A percentile compares a stretch with the other conserved stretches of the same genome.
Conservation (phyloP, 2,797 vertebrate genomes). For the Monodelphis domestica region DNA sequence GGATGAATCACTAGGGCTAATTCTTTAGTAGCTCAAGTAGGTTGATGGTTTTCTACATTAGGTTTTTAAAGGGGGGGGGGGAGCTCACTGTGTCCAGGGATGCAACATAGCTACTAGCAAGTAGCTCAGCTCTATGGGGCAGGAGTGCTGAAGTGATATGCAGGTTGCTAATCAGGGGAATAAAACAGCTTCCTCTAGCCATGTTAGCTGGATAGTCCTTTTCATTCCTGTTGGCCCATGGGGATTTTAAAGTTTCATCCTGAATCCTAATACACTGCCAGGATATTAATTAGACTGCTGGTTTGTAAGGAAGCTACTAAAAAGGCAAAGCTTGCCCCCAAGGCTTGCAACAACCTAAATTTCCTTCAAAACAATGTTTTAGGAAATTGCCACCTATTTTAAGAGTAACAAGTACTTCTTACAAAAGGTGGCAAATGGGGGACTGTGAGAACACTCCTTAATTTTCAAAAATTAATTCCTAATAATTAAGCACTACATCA, state of each 20-base stretch:
- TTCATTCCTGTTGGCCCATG: background rate
- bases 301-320: constrained; percentile 37
- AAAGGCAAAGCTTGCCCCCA: constrained; percentile 41
- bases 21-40: background rate
- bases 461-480: constrained; percentile 7
- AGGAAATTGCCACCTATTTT: background rate
- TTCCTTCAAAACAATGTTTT: background rate
- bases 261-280: constrained; percentile 37
- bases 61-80: no score
- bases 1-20: background rate
- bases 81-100: background rate
- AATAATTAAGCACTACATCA: background rate
- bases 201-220: background rate
- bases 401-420: background rate
- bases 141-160: constrained; percentile 41
- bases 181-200: background rate
- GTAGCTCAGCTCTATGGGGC: background rate
- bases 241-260: background rate
- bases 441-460: background rate
- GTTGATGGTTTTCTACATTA: constrained; percentile 10
- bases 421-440: background rate
- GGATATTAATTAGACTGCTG: background rate
- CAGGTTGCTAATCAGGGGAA: constrained; percentile 20
- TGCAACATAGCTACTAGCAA: constrained; percentile 1
- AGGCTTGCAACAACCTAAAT: background rate